Evolutionary conservation across 1,140 invertebrate species (phyloP), one percentile per base, ranked within the genome.

Genomic region (Musca domestica): DNA sequence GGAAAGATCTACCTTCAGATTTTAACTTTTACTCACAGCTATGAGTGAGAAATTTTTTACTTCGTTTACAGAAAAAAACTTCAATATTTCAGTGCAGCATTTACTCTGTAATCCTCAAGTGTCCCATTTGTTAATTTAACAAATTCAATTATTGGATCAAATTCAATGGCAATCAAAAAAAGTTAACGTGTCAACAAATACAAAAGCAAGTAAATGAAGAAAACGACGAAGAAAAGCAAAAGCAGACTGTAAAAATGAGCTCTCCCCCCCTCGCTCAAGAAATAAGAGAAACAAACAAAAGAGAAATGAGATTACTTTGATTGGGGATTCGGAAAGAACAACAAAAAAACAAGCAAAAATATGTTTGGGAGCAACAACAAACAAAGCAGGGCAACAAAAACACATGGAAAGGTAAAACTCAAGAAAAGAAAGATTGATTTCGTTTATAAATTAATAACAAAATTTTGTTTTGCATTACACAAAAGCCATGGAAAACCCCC

Each of bases 121-220:
- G 9, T 30, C 27, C 9, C 3, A 30, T 30, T 30, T 30, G 27
- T 30, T 30, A 30, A 30, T 30, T 30, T 30, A 30, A 41, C 34
- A 41, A 41, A 41, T 41, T 41, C 34, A 41, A 41, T 51, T 22
- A 64, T 64, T 25, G 20, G 7, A 64, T 64, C 15, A 46, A 48
- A 64, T 51, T 22, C 34, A 41, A 51, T 51, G 7, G n/a, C 14
- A 51, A 25, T 2, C 23, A 47, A 22, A 64, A 63, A 48, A 64
- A 64, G 63, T 48, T 64, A 64, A 64, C 63, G 63, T 64, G 63
- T 64, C 63, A 64, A 64, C 19, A 46, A 46, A 22, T 51, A 22
- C 17, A 22, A 48, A 23, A 49, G 47, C 30, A 41, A 15, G 58
- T 23, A 63, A 63, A 63, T 52, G n/a, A 52, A 56, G n/a, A 61